Conservation (phyloP, 2,797 vertebrate genomes). For the Hylomyscus alleni region DNA sequence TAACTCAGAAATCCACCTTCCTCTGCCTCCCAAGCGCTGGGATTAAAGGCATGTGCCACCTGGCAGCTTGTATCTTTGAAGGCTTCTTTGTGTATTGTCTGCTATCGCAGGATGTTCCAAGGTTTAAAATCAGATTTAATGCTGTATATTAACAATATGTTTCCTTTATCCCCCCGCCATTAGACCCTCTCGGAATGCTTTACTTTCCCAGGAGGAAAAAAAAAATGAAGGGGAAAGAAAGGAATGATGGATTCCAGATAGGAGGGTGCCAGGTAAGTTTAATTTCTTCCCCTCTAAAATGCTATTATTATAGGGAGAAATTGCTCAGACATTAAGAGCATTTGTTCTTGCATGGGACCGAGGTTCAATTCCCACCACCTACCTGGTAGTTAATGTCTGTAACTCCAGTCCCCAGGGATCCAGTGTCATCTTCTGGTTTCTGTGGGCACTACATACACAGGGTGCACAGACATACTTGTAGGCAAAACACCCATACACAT, state of each 20-base stretch:
- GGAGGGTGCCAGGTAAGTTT: slow-evolving; percentile 58
- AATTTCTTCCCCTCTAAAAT: slow-evolving; percentile 41
- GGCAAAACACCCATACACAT: neutral
- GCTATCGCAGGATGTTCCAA: neutral
- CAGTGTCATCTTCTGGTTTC: neutral
- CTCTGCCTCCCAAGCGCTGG: too few relatives aligned
- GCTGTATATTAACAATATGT: neutral
- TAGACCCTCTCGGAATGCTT: slow-evolving; percentile 62
- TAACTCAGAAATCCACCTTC: too few relatives aligned
- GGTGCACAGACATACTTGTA: too few relatives aligned
- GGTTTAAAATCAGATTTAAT: neutral
- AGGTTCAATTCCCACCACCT: neutral
- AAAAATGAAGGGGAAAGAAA: slow-evolving; percentile 30
- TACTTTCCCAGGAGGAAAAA: slow-evolving; percentile 36
- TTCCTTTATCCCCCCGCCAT: neutral
- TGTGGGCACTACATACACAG: neutral
- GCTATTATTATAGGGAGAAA: neutral
- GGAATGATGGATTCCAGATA: slow-evolving; percentile 41
- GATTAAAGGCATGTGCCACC: too few relatives aligned
- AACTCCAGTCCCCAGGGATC: neutral
- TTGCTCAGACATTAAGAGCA: neutral
- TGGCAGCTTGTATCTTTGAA: neutral
- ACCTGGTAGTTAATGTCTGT: neutral
- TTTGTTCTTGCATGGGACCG: neutral
- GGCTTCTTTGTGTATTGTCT: neutral